Evolutionary conservation across 2,888 invertebrate genomes (phyloP).

Genomic region (Tyria jacobaeae): DNA sequence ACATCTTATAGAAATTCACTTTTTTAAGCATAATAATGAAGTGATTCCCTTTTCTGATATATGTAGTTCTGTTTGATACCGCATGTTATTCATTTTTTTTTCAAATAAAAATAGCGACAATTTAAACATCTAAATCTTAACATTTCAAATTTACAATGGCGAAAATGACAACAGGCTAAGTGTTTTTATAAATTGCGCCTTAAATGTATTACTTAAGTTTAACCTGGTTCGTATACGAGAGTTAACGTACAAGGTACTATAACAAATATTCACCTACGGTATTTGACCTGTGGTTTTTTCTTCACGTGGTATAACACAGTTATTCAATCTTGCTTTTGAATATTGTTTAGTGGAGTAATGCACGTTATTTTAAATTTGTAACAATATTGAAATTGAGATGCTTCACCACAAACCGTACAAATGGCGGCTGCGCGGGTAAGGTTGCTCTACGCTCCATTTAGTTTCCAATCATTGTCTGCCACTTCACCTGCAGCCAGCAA

Average conservation of each 20-base stretch:
- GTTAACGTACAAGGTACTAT: slow-evolving; percentile 28
- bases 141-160: slow-evolving; percentile 2
- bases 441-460: slow-evolving; percentile 72
- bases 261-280: slow-evolving; percentile 34
- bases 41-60: not conserved
- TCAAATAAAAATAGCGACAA: not conserved
- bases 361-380: slow-evolving; percentile 73
- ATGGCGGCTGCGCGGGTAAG: slow-evolving; percentile 61
- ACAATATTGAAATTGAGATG: slow-evolving; percentile 59
- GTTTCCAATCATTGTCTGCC: slow-evolving; percentile 44
- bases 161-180: not conserved
- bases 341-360: slow-evolving; percentile 64
- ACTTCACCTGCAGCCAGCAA: slow-evolving; percentile 26
- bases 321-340: slow-evolving; percentile 71
- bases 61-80: not conserved
- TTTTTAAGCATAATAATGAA: not conserved
- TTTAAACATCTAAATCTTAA: slow-evolving; percentile 4
- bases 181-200: slow-evolving; percentile 13
- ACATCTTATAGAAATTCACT: not conserved
- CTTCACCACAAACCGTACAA: slow-evolving; percentile 71
- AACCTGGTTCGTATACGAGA: slow-evolving; percentile 24
- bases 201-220: slow-evolving; percentile 31
- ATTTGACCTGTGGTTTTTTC: slow-evolving; percentile 62
- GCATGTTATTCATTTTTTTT: not conserved
- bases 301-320: slow-evolving; percentile 56